Evolutionary conservation across 2,113 vertebrate genomes (phyloP).

Genomic region (Indicator maculatus): DNA sequence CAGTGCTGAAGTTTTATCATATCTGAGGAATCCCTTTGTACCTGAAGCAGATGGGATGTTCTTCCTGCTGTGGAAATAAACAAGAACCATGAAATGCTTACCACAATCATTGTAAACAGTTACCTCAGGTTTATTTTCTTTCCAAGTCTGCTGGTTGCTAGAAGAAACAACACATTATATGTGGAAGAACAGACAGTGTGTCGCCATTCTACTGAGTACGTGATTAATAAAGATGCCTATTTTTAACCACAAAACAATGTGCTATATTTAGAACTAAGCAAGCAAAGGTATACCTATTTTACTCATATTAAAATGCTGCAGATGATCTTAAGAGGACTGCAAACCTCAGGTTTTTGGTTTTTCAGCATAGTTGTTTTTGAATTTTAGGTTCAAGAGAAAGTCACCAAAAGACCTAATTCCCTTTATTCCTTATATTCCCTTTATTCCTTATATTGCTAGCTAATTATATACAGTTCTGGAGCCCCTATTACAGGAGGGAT

Average conservation of each 20-base stretch:
- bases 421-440: neutral
- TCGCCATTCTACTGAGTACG: neutral
- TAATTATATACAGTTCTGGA: neutral
- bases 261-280: conserved; percentile 19
- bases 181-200: neutral
- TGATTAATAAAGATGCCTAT: conserved; percentile 35
- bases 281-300: neutral
- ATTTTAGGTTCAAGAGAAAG: neutral
- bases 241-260: conserved; percentile 61
- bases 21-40: conserved; percentile 51
- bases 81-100: neutral
- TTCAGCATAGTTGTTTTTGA: neutral
- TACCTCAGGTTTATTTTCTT: conserved; percentile 39
- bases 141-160: neutral
- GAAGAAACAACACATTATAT: neutral
- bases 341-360: neutral
- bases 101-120: neutral
- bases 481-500: too few species aligned
- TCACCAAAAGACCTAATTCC: neutral
- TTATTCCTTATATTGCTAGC: neutral
- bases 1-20: neutral
- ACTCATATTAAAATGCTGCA: neutral
- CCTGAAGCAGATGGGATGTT: neutral
- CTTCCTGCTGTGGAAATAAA: neutral
- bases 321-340: neutral